Conservation (phyloP, 2,113 vertebrate genomes). For the Micronisus gabar region DNA sequence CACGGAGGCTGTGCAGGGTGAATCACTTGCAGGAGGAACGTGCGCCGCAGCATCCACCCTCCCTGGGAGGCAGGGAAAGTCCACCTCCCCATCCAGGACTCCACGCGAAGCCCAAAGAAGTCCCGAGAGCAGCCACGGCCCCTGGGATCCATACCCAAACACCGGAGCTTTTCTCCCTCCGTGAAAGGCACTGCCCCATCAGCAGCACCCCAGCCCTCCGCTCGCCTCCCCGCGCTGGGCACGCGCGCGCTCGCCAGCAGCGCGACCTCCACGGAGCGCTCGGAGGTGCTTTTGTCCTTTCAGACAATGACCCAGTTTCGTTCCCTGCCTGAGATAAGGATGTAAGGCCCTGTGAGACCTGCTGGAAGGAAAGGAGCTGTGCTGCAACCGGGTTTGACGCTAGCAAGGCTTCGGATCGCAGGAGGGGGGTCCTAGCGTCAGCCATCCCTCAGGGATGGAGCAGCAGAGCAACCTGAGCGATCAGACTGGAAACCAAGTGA, state of each 20-base stretch:
- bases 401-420: not conserved
- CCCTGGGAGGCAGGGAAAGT: not conserved
- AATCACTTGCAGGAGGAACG: not conserved
- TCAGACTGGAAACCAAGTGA: not conserved
- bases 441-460: not conserved
- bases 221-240: not conserved
- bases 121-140: not conserved
- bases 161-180: not conserved
- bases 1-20: not conserved
- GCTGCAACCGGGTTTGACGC: not conserved
- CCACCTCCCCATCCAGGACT: not conserved
- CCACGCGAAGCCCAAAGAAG: not conserved
- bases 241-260: not conserved
- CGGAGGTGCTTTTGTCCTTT: not conserved
- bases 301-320: not conserved
- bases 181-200: not conserved
- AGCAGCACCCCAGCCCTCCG: not conserved
- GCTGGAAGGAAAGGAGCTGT: not conserved
- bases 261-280: fast-evolving
- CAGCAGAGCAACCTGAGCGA: not conserved
- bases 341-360: not conserved
- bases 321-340: not conserved
- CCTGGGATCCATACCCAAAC: not conserved
- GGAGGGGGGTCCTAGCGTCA: not conserved
- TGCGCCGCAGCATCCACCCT: not conserved